Base-by-base conservation (phyloP, 2,797 vertebrate species). In the Acomys russatus region DNA sequence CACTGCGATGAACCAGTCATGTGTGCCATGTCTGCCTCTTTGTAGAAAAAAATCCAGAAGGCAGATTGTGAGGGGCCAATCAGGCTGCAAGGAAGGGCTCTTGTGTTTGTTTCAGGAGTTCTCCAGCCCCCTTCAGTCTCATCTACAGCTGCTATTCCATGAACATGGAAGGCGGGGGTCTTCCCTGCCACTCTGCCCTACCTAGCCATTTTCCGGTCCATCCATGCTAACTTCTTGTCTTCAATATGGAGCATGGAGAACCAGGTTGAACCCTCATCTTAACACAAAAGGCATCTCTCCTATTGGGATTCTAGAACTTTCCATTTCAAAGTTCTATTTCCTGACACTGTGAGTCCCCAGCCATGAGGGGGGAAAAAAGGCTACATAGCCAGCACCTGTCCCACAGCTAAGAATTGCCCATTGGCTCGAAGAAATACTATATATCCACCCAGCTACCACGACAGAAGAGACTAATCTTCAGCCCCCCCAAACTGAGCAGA, bases 271-370 rank as follows among this genome's bases (percentile, higher is more conserved):
- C 23, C 49, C 61, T 76, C 18, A 33, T 61, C 61, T 56, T 54
- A 35, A 80, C 63, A 51, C 64, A 64, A 20, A 90, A 49, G 51
- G 2, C 18, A 66, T 30, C 68, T 82, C 51, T 44, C n/a, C 15
- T 76, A 4, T 20, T 84, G 30, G 64, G 82, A 92, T 70, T 44
- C 61, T 35, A 0, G 12, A 30, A 49, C 44, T 93, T 70, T 49
- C 59, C n/a, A 5, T 59, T 76, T 89, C 70, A 88, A 83, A 87
- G 54, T 38, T 79, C 51, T 85, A 22, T 86, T 86, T 93, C 44
- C 92, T 76, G 59, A 88, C 70, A 78, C n/a, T 23, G 6, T 20
- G 25, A 44, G 28, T 66, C 59, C 15, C n/a, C 35, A 51, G 33
- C 56, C 44, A n/a, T 87, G 18, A 4, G 44, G 44, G 44, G 44